Conservation (phyloP, 2,888 invertebrate genomes). For the Cephus spinipes region DNA sequence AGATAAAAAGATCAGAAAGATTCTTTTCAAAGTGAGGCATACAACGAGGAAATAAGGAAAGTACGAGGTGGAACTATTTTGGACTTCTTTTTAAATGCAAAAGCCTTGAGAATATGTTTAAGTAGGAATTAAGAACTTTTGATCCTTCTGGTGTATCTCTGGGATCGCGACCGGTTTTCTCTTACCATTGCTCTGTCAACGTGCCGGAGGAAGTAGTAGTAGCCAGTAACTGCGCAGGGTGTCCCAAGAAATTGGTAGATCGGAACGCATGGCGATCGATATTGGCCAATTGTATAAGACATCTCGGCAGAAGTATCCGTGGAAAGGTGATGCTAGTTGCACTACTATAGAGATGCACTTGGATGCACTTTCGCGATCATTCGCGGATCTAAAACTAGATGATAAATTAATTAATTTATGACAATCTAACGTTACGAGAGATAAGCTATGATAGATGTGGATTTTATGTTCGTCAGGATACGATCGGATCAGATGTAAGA, state of each 20-base stretch:
- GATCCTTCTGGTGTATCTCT: background rate
- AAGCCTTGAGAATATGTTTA: background rate
- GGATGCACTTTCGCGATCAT: background rate
- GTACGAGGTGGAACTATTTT: background rate
- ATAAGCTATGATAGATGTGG: background rate
- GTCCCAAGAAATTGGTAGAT: background rate
- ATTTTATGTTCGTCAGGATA: background rate
- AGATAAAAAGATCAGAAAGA: background rate
- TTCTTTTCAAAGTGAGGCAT: background rate
- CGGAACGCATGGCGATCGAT: background rate
- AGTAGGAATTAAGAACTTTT: background rate
- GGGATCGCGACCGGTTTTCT: background rate
- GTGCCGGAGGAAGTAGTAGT: slow-evolving; percentile 3
- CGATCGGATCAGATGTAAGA: background rate
- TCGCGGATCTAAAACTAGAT: background rate
- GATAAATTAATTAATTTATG: background rate
- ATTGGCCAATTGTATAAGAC: background rate
- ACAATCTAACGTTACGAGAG: background rate
- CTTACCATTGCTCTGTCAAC: slow-evolving; percentile 6
- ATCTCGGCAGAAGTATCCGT: background rate
- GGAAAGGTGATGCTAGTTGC: background rate
- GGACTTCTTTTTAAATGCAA: too few relatives aligned
- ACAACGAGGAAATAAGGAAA: background rate
- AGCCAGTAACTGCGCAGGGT: background rate
- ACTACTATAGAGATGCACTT: background rate